Conservation (phyloP, 2,797 vertebrate species). For the Sylvilagus floridanus region DNA sequence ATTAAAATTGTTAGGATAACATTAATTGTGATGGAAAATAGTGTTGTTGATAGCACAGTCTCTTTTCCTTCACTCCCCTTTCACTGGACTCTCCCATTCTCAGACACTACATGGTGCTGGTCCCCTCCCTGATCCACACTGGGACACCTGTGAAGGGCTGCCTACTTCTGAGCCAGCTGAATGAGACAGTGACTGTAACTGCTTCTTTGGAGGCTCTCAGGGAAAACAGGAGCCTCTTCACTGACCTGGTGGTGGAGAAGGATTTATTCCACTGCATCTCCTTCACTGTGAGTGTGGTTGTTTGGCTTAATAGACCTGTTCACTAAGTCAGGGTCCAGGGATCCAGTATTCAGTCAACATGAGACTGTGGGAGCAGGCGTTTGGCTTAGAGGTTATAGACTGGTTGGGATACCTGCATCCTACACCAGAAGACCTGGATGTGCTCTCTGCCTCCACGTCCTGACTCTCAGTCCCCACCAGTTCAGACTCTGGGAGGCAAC, state of each 20-base stretch:
- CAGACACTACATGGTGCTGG: slow-evolving; percentile 86
- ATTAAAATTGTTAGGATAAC: background rate
- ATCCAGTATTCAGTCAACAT: background rate
- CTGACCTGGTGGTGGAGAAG: slow-evolving; percentile 61
- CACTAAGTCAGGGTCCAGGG: background rate
- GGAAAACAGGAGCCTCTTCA: slow-evolving; percentile 81
- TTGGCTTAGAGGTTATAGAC: too few relatives aligned
- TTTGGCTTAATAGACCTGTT: background rate
- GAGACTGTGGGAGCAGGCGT: background rate
- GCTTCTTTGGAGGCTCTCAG: slow-evolving; percentile 65
- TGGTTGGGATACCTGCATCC: too few relatives aligned
- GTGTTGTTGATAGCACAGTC: background rate
- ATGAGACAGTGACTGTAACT: slow-evolving; percentile 85
- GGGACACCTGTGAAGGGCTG: slow-evolving; percentile 82
- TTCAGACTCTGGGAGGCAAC: too few relatives aligned
- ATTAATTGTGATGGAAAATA: too few relatives aligned
- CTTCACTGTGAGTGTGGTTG: slow-evolving; percentile 82
- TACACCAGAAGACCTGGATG: too few relatives aligned
- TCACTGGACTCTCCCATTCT: background rate
- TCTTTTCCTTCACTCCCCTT: background rate
- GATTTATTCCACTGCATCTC: slow-evolving; percentile 77
- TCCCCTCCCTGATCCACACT: slow-evolving; percentile 77
- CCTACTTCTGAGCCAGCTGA: slow-evolving; percentile 85
- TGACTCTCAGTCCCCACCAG: too few relatives aligned
- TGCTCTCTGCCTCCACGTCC: too few relatives aligned